These are phyloP conservation scores for Macrosoma leucophasiata DNA, from an alignment of 2,888 invertebrate species.

Conservation along the genomic window DNA sequence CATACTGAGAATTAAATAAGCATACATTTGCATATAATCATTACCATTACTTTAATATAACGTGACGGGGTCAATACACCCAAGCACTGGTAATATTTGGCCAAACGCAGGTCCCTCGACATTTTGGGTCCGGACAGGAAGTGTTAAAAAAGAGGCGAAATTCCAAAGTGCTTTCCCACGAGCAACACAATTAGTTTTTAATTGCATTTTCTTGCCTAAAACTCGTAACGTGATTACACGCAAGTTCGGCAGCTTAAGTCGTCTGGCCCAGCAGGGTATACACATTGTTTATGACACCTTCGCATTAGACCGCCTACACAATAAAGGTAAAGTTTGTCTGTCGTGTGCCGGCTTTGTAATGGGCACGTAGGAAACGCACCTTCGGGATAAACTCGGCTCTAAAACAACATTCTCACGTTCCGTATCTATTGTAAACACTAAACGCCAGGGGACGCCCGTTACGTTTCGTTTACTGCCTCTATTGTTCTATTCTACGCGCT, in stretches of 20 bases:
- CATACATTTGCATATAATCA: slow-evolving; percentile 22
- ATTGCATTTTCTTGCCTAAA: slow-evolving; percentile 60
- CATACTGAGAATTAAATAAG: slow-evolving; percentile 20
- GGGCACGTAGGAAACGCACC: slow-evolving; percentile 52
- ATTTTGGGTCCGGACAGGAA: too few species aligned
- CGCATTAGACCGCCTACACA: slow-evolving; percentile 52
- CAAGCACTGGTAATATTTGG: too few species aligned
- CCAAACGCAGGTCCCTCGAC: too few species aligned
- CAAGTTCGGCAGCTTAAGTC: slow-evolving; percentile 57
- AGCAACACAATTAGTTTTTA: slow-evolving; percentile 44
- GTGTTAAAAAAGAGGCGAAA: slow-evolving; percentile 31
- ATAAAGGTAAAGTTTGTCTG: slow-evolving; percentile 47
- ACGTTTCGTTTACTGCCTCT: slow-evolving; percentile 58
- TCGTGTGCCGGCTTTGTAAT: slow-evolving; percentile 49
- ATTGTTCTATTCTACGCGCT: slow-evolving; percentile 61
- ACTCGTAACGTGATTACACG: slow-evolving; percentile 68
- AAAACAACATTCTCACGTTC: slow-evolving; percentile 69
- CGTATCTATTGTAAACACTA: slow-evolving; percentile 60
- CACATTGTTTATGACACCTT: slow-evolving; percentile 65
- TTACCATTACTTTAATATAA: slow-evolving; percentile 11
- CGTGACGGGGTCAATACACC: slow-evolving; percentile 18
- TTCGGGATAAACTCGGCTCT: slow-evolving; percentile 51
- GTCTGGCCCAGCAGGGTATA: slow-evolving; percentile 38
- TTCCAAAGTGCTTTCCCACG: slow-evolving; percentile 56
- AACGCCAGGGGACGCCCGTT: slow-evolving; percentile 50